These are phyloP conservation scores for Myotis davidii DNA, from an alignment of 2,113 vertebrate genomes.

Conservation along the genomic window DNA sequence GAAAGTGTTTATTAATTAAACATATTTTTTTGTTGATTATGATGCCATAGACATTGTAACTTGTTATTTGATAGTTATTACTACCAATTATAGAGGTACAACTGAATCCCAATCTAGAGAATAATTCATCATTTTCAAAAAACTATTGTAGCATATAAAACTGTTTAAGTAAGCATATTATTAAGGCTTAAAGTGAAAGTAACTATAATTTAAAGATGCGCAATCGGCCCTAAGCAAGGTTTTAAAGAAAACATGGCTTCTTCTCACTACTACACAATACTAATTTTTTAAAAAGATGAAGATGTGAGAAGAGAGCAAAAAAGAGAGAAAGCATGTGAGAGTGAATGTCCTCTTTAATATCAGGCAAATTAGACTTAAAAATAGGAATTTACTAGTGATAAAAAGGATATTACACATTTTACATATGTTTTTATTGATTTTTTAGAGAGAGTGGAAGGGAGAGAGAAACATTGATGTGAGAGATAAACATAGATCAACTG, in stretches of 20 bases:
- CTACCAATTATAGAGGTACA: background rate
- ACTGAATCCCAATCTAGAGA: background rate
- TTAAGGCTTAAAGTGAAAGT: slow-evolving; percentile 21
- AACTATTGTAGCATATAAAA: background rate
- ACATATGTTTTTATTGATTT: no score
- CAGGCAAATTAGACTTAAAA: background rate
- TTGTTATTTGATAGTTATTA: background rate
- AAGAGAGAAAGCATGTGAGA: background rate
- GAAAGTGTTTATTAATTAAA: background rate
- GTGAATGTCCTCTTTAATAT: background rate
- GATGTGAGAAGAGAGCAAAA: background rate
- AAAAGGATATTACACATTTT: background rate
- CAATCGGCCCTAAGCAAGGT: background rate
- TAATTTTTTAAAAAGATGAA: background rate
- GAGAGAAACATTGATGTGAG: no score
- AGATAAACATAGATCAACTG: no score
- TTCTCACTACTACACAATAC: background rate
- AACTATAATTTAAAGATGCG: background rate
- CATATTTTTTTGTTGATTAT: background rate
- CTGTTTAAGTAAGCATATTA: background rate
- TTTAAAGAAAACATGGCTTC: background rate
- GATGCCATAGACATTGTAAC: background rate
- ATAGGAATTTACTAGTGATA: background rate
- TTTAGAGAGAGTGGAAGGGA: no score
- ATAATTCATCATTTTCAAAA: background rate